Evolutionary conservation across 1,140 invertebrate genomes (phyloP).

Genomic region (Mylabris phalerata): DNA sequence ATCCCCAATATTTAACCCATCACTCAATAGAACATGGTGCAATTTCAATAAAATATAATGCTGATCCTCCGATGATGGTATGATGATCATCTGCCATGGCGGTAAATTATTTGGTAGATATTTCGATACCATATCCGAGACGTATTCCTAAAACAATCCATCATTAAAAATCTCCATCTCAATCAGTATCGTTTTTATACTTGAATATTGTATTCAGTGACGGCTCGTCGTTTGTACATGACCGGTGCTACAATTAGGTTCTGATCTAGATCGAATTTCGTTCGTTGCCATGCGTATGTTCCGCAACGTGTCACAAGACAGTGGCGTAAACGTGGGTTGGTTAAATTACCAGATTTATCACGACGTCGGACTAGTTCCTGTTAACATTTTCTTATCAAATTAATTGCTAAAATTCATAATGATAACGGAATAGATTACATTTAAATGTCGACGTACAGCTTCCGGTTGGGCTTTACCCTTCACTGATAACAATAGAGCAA

Average conservation of each 20-base stretch:
- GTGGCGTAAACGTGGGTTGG: conserved; percentile 55
- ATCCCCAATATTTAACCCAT: conserved; percentile 64
- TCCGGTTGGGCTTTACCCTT: conserved; percentile 45
- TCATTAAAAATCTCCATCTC: not conserved
- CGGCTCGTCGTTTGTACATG: conserved; percentile 56
- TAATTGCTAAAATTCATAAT: not conserved
- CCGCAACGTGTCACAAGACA: conserved; percentile 57
- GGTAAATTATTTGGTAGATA: conserved; percentile 60
- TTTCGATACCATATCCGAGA: conserved; percentile 71
- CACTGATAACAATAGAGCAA: conserved; percentile 57
- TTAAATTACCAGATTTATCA: conserved; percentile 49
- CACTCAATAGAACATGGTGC: conserved; percentile 65
- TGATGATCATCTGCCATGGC: conserved; percentile 74
- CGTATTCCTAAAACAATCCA: conserved; percentile 56
- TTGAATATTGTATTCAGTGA: conserved; percentile 67
- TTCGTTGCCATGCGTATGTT: conserved; percentile 59
- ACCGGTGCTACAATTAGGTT: conserved; percentile 57
- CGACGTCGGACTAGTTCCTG: conserved; percentile 49
- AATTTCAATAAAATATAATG: conserved; percentile 68
- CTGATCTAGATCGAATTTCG: conserved; percentile 61
- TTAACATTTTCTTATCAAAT: conserved; percentile 13
- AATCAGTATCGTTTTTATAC: conserved; percentile 38
- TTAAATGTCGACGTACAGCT: conserved; percentile 33
- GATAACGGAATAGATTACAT: conserved; percentile 26
- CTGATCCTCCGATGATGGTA: conserved; percentile 55